These are phyloP conservation scores for Aythya baeri DNA, from an alignment of 2,113 vertebrate genomes.

Conservation along the genomic window DNA sequence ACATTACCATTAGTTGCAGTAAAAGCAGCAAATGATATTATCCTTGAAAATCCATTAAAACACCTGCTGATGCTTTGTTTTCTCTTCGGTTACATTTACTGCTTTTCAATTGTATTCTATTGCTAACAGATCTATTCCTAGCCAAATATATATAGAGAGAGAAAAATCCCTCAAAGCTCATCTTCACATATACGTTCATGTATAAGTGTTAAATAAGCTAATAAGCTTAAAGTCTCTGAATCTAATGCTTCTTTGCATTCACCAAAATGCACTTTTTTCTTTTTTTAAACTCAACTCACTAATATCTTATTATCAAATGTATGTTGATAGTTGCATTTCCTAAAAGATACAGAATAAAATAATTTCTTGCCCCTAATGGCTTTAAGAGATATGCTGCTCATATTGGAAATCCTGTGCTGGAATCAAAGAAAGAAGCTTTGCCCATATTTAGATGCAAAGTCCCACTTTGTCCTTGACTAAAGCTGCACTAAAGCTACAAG, in stretches of 20 bases:
- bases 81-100: not conserved
- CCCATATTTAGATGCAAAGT: not conserved
- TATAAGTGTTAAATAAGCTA: not conserved
- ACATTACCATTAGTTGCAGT: not conserved
- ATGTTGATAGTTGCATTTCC: not conserved
- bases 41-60: not conserved
- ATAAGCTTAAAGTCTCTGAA: not conserved
- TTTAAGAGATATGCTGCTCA: not conserved
- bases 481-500: not conserved
- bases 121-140: not conserved
- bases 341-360: not conserved
- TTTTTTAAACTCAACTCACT: not conserved
- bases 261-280: not conserved
- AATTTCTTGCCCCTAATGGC: not conserved
- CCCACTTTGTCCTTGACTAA: not conserved
- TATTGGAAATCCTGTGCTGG: not conserved
- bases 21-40: not conserved
- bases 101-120: not conserved
- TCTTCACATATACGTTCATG: not conserved
- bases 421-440: not conserved
- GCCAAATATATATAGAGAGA: not conserved
- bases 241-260: not conserved
- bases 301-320: not conserved
- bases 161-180: not conserved
- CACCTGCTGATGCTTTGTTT: not conserved